Evolutionary conservation across 2,888 invertebrate genomes (phyloP), one percentile per base, ranked within the genome.

Genomic region (Meloe dianella): DNA sequence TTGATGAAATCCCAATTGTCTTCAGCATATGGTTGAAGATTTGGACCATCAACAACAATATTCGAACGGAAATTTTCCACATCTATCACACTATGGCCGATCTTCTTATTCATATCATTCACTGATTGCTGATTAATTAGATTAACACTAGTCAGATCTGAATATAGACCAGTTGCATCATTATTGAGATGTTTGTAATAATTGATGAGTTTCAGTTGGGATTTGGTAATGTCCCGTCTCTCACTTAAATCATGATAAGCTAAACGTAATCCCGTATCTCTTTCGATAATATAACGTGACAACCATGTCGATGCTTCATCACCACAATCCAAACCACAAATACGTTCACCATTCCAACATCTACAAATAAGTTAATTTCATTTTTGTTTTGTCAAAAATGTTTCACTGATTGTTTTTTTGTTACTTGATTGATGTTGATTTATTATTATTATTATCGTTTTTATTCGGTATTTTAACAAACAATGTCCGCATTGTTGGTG

Each of bases 301-400:
- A 91, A 80, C 91, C 91, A 91, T 57, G 83, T 79, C 0, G 89
- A 86, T 1, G 86, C 87, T 68, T 86, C 86, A 41, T 88, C 85
- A 1, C 91, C 91, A 81, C 90, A 91, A 80, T 91, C 91, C 64
- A 87, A 77, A 47, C 87, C 85, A 57, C 83, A 77, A 0, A 87
- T 79, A 66, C 84, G 82, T 64, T 84, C 84, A 14, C 63, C 57
- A 8, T 57, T 10, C 69, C 67, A 69, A 32, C 62, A 62, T 57
- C 66, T 64, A 14, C 14, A 62, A 22, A n/a, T n/a, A n/a, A n/a
- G n/a, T 30, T 54, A 3, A 32, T 47, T 47, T 1, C 7, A 47
- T 20, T 47, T 1, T 17, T 3, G 1, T 0, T 20, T 20, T 7
- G 20, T 12, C 8, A 9, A 20, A 7, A 10, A 47, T 2, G 10